Conservation (phyloP, 2,797 vertebrate species). For the Eutrigla gurnardus region DNA sequence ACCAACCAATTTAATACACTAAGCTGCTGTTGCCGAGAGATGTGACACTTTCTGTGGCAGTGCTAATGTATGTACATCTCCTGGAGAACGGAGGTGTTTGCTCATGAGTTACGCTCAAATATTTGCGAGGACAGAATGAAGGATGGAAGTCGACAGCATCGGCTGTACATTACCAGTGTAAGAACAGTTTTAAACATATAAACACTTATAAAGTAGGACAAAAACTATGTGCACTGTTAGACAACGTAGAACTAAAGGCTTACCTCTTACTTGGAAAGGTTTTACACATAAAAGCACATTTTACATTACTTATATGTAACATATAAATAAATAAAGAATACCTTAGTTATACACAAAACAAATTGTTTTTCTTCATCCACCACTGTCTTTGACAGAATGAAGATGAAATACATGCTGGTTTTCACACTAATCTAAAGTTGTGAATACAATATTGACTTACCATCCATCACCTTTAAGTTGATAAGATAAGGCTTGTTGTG, state of each 20-base stretch:
- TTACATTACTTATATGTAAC: not conserved
- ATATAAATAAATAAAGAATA: too few relatives aligned
- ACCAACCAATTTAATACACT: constrained; percentile 9
- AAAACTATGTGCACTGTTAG: too few relatives aligned
- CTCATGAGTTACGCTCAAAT: constrained; percentile 13
- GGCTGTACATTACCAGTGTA: not conserved
- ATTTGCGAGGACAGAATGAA: constrained; percentile 26
- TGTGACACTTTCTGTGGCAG: constrained; percentile 8
- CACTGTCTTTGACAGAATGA: not conserved
- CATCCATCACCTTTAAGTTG: too few relatives aligned
- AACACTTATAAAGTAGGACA: too few relatives aligned
- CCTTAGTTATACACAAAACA: too few relatives aligned
- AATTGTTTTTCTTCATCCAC: not conserved
- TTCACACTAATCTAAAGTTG: not conserved
- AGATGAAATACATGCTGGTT: too few relatives aligned
- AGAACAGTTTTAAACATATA: not conserved
- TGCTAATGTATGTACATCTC: constrained; percentile 30
- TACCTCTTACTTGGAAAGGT: not conserved
- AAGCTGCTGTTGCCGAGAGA: constrained; percentile 10
- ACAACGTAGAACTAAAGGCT: too few relatives aligned
- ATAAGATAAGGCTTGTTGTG: not conserved
- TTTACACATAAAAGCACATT: not conserved
- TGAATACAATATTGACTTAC: not conserved
- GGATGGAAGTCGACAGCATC: not conserved
- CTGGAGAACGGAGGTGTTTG: constrained; percentile 14